These are phyloP conservation scores for Synchiropus splendidus DNA, from an alignment of 2,113 vertebrate genomes.

Conservation along the genomic window DNA sequence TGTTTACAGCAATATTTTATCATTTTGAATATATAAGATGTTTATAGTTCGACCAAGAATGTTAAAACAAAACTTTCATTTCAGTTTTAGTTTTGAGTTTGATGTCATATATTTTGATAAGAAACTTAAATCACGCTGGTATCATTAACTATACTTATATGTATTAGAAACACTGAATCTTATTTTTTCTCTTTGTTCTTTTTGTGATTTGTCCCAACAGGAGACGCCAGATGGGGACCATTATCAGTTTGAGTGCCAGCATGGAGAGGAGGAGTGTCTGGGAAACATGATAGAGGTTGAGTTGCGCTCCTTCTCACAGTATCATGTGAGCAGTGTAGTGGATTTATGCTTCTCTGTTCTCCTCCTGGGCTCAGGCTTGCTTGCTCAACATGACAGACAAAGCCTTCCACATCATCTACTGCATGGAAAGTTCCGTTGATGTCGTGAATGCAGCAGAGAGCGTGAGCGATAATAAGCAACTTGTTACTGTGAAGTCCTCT, in stretches of 20 bases:
- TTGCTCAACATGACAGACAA: slow-evolving; percentile 55
- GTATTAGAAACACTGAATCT: too few species aligned
- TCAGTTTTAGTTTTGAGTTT: too few species aligned
- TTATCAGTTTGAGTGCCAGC: slow-evolving; percentile 78
- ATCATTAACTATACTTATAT: too few species aligned
- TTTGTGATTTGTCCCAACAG: slow-evolving; percentile 44
- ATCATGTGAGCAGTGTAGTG: background rate
- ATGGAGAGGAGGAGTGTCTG: slow-evolving; percentile 77
- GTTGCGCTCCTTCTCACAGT: background rate
- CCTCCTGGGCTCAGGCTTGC: slow-evolving; percentile 67
- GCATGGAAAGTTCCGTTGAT: slow-evolving; percentile 72
- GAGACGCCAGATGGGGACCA: slow-evolving; percentile 60
- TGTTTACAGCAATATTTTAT: too few species aligned
- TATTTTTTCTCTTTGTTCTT: too few species aligned
- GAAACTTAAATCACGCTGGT: too few species aligned
- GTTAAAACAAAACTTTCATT: too few species aligned
- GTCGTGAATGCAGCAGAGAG: slow-evolving; percentile 57
- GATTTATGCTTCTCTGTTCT: background rate
- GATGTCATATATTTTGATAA: too few species aligned
- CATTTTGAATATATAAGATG: too few species aligned
- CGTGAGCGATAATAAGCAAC: slow-evolving; percentile 52
- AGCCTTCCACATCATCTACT: slow-evolving; percentile 63
- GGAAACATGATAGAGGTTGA: slow-evolving; percentile 91
- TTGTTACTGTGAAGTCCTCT: too few species aligned
- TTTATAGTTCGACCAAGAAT: too few species aligned